A percentile compares a stretch with the other conserved stretches of the same genome.
Conservation (phyloP, 2,888 invertebrate genomes). For the Rotaria sp. region DNA sequence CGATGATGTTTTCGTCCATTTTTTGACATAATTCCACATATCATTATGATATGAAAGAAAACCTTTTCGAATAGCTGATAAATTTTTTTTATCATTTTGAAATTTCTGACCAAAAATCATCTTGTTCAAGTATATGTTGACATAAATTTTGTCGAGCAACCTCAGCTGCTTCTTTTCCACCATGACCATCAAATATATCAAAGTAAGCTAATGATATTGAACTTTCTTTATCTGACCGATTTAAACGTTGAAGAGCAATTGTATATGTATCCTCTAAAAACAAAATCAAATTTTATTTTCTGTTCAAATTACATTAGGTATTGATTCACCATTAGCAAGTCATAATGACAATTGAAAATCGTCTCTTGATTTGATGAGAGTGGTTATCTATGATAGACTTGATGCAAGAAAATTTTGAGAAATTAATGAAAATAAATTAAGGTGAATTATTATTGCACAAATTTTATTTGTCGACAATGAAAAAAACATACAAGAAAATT, state of each 20-base stretch:
- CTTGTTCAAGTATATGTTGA: constrained; percentile 73
- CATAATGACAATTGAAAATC: no score
- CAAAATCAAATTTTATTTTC: no score
- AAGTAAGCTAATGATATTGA: constrained; percentile 88
- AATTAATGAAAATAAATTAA: no score
- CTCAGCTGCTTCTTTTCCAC: constrained; percentile 82
- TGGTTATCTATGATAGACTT: no score
- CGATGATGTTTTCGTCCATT: constrained; percentile 93
- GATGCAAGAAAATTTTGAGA: no score
- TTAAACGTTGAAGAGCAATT: constrained; percentile 72
- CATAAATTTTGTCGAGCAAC: constrained; percentile 86
- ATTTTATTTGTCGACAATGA: no score
- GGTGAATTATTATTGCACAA: no score
- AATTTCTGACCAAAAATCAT: constrained; percentile 67
- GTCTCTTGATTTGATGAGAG: no score
- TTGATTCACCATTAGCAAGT: no score
- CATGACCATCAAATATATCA: constrained; percentile 89
- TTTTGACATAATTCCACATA: constrained; percentile 95
- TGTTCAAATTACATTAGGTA: no score
- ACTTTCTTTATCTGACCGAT: constrained; percentile 70
- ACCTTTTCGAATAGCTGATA: constrained; percentile 85
- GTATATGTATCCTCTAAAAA: constrained; percentile 84
- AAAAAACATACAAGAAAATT: no score
- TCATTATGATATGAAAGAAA: constrained; percentile 89
- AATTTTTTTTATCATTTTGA: constrained; percentile 77